phyloP scores from a whole-genome alignment of 2,797 vertebrate genomes.

The Cyclura pinguis region DNA sequence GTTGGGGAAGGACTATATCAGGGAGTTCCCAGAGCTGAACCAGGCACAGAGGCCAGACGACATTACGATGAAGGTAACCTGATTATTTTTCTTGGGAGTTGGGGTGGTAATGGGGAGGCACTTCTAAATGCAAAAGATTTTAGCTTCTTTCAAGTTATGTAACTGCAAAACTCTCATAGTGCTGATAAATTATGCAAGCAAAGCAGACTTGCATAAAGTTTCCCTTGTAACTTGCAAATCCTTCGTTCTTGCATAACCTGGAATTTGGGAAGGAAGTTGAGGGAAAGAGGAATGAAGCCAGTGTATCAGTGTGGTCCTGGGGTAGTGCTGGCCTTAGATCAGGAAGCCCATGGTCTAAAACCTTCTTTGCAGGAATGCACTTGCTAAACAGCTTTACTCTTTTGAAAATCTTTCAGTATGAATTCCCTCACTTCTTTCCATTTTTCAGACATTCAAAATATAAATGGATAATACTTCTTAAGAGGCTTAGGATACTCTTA shows the following conservation, averaged over 20 bases:
- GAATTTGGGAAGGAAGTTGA: slow-evolving; percentile 8
- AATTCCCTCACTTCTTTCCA: background rate
- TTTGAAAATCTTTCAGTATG: background rate
- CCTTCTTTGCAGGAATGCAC: background rate
- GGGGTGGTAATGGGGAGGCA: background rate
- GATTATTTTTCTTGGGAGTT: background rate
- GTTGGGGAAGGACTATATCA: slow-evolving; percentile 89
- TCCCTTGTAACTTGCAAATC: background rate
- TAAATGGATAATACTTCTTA: background rate
- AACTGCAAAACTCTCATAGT: background rate
- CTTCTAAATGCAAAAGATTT: background rate
- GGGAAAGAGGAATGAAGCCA: slow-evolving; percentile 6
- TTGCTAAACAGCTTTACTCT: background rate
- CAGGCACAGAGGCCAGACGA: slow-evolving; percentile 82
- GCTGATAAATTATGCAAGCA: slow-evolving; percentile 7
- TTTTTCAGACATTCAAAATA: background rate
- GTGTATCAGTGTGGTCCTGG: background rate
- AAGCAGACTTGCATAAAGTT: background rate
- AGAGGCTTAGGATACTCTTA: background rate
- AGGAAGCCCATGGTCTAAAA: background rate
- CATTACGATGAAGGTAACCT: slow-evolving; percentile 88
- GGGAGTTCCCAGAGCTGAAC: slow-evolving; percentile 83
- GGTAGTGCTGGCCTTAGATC: background rate
- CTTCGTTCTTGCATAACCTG: slow-evolving; percentile 11
- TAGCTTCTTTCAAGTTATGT: background rate